Conservation (phyloP, 2,888 invertebrate genomes). For the Drosophila nigricruria region DNA sequence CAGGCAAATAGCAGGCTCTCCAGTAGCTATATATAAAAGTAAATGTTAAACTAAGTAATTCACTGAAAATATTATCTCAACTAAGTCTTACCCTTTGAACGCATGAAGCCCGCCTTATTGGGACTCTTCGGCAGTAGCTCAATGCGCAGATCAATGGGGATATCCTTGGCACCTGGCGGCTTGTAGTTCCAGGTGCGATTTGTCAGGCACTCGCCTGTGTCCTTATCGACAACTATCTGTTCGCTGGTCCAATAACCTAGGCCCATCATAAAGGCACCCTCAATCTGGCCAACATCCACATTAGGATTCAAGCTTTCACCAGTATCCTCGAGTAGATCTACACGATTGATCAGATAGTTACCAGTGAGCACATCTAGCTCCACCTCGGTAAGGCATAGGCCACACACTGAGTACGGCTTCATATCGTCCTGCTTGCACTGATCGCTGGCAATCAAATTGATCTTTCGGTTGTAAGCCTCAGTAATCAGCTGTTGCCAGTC, state of each 20-base stretch:
- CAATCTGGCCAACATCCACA: conserved; percentile 91
- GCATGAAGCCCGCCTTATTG: conserved; percentile 89
- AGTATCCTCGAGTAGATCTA: conserved; percentile 91
- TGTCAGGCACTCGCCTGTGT: conserved; percentile 89
- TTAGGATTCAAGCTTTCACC: conserved; percentile 90
- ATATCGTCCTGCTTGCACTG: conserved; percentile 87
- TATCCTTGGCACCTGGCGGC: conserved; percentile 91
- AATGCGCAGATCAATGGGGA: conserved; percentile 91
- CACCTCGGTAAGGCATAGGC: conserved; percentile 89
- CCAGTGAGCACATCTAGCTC: conserved; percentile 93
- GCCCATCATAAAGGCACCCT: conserved; percentile 92
- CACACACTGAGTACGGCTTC: conserved; percentile 88
- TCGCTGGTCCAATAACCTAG: conserved; percentile 92
- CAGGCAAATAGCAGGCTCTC: conserved; percentile 88
- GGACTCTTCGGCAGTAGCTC: conserved; percentile 89
- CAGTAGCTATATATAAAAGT: conserved; percentile 86
- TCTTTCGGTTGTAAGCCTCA: conserved; percentile 86
- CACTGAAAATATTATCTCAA: background rate
- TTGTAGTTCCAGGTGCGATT: conserved; percentile 94
- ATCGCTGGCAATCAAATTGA: conserved; percentile 88
- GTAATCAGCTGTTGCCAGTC: conserved; percentile 87
- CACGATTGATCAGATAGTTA: conserved; percentile 88
- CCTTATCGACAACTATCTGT: conserved; percentile 88
- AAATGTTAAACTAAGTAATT: background rate
- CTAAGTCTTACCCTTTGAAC: conserved; percentile 89